These are phyloP conservation scores for Eleginops maclovinus DNA, from an alignment of 2,113 vertebrate genomes.

Conservation along the genomic window DNA sequence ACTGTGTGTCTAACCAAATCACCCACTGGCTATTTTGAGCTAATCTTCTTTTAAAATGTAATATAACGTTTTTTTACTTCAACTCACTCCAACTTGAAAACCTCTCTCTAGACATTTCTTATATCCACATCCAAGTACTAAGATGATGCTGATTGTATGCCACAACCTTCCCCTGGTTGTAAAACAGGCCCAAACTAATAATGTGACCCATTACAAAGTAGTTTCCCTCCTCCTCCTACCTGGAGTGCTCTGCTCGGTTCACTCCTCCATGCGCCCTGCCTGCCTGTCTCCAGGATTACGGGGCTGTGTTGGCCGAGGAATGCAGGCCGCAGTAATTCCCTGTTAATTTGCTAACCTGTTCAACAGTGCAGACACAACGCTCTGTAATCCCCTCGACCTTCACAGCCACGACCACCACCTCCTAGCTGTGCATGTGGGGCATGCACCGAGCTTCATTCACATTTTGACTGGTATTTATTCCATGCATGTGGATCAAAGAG, in stretches of 20 bases:
- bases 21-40: too few species aligned
- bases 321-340: constrained; percentile 80
- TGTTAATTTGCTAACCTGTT: constrained; percentile 84
- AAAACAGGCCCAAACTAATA: neutral
- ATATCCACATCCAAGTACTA: neutral
- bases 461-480: constrained; percentile 37
- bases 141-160: constrained; percentile 7
- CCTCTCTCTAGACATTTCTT: neutral
- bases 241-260: constrained; percentile 36
- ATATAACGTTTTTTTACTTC: too few species aligned
- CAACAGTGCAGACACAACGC: constrained; percentile 75
- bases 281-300: constrained; percentile 72
- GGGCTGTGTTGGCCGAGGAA: constrained; percentile 71
- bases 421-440: constrained; percentile 37
- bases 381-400: constrained; percentile 64
- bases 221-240: constrained; percentile 16
- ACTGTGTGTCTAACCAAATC: too few species aligned
- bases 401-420: constrained; percentile 45
- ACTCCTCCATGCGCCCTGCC: constrained; percentile 51
- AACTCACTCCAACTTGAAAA: too few species aligned
- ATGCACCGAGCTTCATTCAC: constrained; percentile 37
- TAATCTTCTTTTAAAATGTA: too few species aligned
- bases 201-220: neutral
- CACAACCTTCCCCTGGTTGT: constrained; percentile 1
- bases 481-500: constrained; percentile 26